Base-by-base conservation (phyloP, 2,888 invertebrate genomes). In the Taphrorychus bicolor region DNA sequence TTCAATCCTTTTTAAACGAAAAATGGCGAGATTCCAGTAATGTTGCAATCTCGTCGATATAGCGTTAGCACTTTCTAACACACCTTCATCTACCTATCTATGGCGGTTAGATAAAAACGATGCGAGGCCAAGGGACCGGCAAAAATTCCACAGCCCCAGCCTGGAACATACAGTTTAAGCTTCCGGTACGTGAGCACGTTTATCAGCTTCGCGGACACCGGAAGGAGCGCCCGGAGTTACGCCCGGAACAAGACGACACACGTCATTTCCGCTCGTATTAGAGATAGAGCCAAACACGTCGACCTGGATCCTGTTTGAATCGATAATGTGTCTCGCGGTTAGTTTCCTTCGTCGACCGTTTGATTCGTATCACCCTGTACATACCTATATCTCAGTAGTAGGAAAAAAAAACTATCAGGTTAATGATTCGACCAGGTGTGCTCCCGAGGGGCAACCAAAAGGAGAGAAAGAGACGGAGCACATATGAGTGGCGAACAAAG, bases 231-330 rank as follows among this genome's bases (percentile, higher is more conserved):
- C 81, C 80, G 77, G 77, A 80, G 77, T 78, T 77, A 79, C 78
- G 78, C 80, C 80, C 82, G 82, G 82, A 82, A 82, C 80, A 79
- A 79, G 80, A 77, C 81, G 82, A 82, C 82, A 82, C 80, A 81
- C 82, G 80, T 82, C 82, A 82, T 82, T 82, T 82, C 82, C 82
- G 81, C 74, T 76, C 76, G 73, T 79, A 81, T 81, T 81, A 45
- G 45, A 45, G 14, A 45, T 14, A 45, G 45, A 17, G 17, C 45
- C 45, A 45, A 45, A 45, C 45, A 45, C 45, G 45, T 16, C 45
- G 16, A 45, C 17, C 17, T 14, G 45, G 14, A 16, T 16, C 45
- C 45, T 14, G 17, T 17, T 17, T 45, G 45, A 45, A 45, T 45
- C 45, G 45, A 45, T 45, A 45, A 45, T 17, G 17, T 14, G 14